Evolutionary conservation across 2,113 vertebrate species (phyloP).

Genomic region (Synchiropus splendidus): DNA sequence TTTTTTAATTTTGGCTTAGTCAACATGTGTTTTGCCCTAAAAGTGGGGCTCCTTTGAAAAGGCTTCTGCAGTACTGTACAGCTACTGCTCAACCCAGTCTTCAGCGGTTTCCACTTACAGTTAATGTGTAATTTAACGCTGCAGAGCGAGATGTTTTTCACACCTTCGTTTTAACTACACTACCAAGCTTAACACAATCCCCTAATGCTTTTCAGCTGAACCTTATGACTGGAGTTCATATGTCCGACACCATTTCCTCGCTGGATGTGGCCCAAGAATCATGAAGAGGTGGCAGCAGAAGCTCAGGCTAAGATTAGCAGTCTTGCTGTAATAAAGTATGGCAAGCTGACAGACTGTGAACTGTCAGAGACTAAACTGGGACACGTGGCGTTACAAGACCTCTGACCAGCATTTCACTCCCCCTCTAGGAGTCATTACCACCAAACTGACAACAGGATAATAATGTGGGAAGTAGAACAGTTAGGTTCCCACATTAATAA

Average conservation of each 20-base stretch:
- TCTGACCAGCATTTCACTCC: slow-evolving; percentile 4
- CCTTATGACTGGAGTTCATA: not conserved
- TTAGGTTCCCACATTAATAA: too few species aligned
- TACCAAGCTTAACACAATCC: not conserved
- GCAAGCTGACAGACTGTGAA: slow-evolving; percentile 25
- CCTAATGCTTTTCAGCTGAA: not conserved
- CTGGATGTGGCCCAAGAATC: slow-evolving; percentile 17
- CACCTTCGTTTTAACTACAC: slow-evolving; percentile 4
- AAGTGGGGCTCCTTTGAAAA: too few species aligned
- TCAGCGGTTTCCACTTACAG: slow-evolving; percentile 8
- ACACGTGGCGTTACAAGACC: slow-evolving; percentile 12
- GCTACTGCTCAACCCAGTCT: slow-evolving; percentile 16
- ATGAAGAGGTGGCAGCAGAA: slow-evolving; percentile 15
- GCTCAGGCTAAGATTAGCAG: slow-evolving; percentile 22
- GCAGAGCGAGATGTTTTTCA: slow-evolving; percentile 4
- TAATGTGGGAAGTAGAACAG: too few species aligned
- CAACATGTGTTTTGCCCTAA: too few species aligned
- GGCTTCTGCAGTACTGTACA: too few species aligned
- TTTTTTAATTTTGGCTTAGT: too few species aligned
- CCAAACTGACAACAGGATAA: too few species aligned
- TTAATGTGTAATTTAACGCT: slow-evolving; percentile 13
- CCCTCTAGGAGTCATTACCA: too few species aligned
- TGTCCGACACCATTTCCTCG: not conserved
- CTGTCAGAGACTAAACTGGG: slow-evolving; percentile 18
- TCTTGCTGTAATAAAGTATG: slow-evolving; percentile 9